phyloP scores from a whole-genome alignment of 2,888 invertebrate genomes.

The Hirtodrosophila alboralis region DNA sequence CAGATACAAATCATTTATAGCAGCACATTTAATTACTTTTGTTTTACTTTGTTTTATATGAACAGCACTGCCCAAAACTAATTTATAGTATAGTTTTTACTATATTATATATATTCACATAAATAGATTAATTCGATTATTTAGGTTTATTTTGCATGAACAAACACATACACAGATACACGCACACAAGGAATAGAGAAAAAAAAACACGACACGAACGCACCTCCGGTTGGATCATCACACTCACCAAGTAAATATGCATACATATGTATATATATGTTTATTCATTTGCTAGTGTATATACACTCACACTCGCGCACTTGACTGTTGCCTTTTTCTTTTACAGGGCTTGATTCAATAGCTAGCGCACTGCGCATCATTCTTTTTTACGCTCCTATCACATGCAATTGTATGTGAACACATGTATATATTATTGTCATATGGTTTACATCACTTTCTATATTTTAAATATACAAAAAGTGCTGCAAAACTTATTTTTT shows the following conservation, averaged over 20 bases:
- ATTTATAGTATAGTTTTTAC: neutral
- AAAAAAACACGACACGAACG: slow-evolving; percentile 53
- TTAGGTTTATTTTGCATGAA: slow-evolving; percentile 6
- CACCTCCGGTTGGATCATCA: slow-evolving; percentile 60
- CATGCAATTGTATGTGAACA: slow-evolving; percentile 7
- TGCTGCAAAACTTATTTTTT: slow-evolving; percentile 24
- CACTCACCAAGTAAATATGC: slow-evolving; percentile 53
- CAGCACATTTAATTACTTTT: slow-evolving; percentile 14
- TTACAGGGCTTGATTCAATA: slow-evolving; percentile 40
- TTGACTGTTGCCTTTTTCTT: slow-evolving; percentile 49
- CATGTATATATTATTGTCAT: slow-evolving; percentile 12
- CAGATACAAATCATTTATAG: slow-evolving; percentile 15
- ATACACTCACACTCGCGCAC: slow-evolving; percentile 53
- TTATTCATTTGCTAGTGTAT: slow-evolving; percentile 44
- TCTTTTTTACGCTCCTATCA: slow-evolving; percentile 18
- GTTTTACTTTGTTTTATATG: slow-evolving; percentile 9
- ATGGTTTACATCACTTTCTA: slow-evolving; percentile 16
- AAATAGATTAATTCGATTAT: neutral
- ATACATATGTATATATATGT: slow-evolving; percentile 26
- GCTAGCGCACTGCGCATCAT: slow-evolving; percentile 52
- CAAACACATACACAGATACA: slow-evolving; percentile 9
- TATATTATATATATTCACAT: neutral
- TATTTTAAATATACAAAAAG: slow-evolving; percentile 3
- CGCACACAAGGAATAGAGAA: slow-evolving; percentile 31
- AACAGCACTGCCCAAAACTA: slow-evolving; percentile 2